Evolutionary conservation across 2,113 vertebrate genomes (phyloP).

Genomic region (Alces alces): DNA sequence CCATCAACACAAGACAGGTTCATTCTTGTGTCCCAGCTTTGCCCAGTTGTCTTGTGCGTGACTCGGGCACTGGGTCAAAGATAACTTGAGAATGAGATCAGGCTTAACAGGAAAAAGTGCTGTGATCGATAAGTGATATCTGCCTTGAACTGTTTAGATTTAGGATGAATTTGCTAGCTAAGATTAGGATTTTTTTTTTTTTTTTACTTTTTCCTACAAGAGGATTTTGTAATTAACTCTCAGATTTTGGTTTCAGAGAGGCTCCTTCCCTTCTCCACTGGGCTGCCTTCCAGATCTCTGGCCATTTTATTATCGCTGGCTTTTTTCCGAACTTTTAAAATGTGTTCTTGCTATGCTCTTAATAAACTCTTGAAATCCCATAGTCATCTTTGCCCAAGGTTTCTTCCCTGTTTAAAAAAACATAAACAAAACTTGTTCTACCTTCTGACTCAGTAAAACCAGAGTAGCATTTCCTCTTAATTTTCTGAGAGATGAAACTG

Average conservation of each 20-base stretch:
- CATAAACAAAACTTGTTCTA: not conserved
- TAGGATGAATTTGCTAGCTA: not conserved
- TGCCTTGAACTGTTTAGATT: not conserved
- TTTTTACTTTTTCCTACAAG: not conserved
- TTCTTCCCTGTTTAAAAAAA: not conserved
- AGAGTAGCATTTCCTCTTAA: not conserved
- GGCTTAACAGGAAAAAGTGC: not conserved
- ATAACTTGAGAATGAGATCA: not conserved
- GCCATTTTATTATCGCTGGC: not conserved
- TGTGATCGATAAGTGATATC: not conserved
- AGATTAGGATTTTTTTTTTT: not conserved
- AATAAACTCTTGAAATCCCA: not conserved
- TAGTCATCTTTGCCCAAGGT: not conserved
- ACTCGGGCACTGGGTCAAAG: not conserved
- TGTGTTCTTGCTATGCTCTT: not conserved
- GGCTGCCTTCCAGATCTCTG: not conserved
- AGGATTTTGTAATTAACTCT: not conserved
- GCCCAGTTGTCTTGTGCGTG: not conserved
- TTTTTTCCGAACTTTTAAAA: slow-evolving; percentile 19
- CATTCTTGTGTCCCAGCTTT: not conserved
- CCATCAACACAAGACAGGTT: not conserved
- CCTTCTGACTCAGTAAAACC: not conserved
- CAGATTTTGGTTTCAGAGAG: not conserved
- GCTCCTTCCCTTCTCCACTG: not conserved
- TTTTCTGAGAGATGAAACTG: slow-evolving; percentile 22